Evolutionary conservation across 2,113 vertebrate species (phyloP), one percentile per base, ranked within the genome.

Genomic region (Brevimyrus niger): DNA sequence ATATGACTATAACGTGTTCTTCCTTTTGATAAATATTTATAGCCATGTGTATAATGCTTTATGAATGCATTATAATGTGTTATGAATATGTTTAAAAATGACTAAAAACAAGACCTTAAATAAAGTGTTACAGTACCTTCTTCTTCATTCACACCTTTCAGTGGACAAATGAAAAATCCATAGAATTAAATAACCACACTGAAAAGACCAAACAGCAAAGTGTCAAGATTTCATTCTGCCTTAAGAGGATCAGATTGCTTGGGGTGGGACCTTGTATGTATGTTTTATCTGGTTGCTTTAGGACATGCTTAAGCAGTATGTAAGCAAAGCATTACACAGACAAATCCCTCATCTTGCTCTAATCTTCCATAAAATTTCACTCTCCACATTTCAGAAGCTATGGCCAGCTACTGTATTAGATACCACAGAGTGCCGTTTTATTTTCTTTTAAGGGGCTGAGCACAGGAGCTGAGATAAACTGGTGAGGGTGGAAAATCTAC

Each of bases 251-350:
- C 82, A 44, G 23, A 84, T 84, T 84, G 82, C 82, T 84, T 47
- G 38, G 15, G 11, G 82, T 80, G 5, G 82, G 23, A 23, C 82
- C 42, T 47, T n/a, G 9, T 23, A 42, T 47, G 82, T 47, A 11
- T 84, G 21, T 84, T 84, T 42, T 9, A 8, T 84, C 38, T 84
- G 15, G 21, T 82, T 82, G 76, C 76, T 82, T 82, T 82, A 82
- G 76, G 42, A 82, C 42, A 44, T 82, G 76, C 76, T 82, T 82
- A 82, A 46, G 82, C 82, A 44, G 82, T 84, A 84, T 84, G 82
- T 84, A 84, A 84, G 82, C 82, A 84, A 84, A 84, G 82, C 82
- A 84, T 84, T 84, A 84, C 82, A 84, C 23, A 84, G 82, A 84
- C 82, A 84, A 84, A 84, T 84, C 82, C 82, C 42, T 84, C 17